Base-by-base conservation (phyloP, 2,888 invertebrate genomes). In the Cephus pygmeus region DNA sequence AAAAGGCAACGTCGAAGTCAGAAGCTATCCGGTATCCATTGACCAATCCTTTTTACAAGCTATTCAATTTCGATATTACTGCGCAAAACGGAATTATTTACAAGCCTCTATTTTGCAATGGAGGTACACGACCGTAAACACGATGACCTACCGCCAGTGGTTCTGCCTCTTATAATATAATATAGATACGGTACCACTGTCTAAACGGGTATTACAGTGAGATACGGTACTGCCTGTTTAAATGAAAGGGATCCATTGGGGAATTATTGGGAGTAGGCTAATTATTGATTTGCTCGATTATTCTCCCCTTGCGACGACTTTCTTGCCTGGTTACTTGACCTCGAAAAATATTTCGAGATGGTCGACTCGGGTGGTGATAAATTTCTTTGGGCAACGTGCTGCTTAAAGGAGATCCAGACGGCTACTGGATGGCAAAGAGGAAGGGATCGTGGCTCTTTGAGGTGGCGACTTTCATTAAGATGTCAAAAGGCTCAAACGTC, bases 41-140 rank as follows among this genome's bases (percentile, higher is more conserved):
- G 71, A 31, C 71, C 71, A 71, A 71, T 71, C 71, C 71, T 71
- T 23, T 71, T 34, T 71, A 71, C 71, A 71, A 71, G 71, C 71
- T 34, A 71, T 71, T 71, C 71, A 71, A 71, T 71, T 71, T 34
- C 33, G 12, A 34, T 71, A 34, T 34, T 71, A 71, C 31, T 33
- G 71, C 33, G 71, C 71, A 30, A 33, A 15, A 34, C 31, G 71
- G 71, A 71, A 71, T 71, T 71, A 71, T 71, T 71, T 56, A 71
- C 31, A 71, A 31, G 71, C 31, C 31, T 71, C 30, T 34, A 33
- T 71, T 71, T 71, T 31, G 56, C 56, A 56, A 56, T 23, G 56
- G 56, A 23, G 56, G 56, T 56, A 56, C 56, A 56, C 56, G 56
- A 56, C 56, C 56, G 56, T 56, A 56, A 56, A 56, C 1, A 23